Evolutionary conservation across 1,140 invertebrate genomes (phyloP).

Genomic region (Calephelis virginiensis): DNA sequence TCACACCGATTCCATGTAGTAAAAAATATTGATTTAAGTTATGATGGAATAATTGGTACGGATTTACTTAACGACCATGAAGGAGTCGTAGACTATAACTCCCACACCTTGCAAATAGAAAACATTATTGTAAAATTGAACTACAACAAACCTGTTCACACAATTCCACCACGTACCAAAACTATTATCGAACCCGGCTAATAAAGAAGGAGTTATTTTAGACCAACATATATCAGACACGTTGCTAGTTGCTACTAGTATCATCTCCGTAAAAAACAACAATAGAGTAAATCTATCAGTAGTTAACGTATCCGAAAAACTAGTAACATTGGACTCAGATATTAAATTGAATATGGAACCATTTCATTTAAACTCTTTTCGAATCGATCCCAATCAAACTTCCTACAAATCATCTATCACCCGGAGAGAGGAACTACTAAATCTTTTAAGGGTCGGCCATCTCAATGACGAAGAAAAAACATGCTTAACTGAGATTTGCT

Average conservation of each 20-base stretch:
- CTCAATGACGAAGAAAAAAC: too few species aligned
- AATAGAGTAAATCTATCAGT: too few species aligned
- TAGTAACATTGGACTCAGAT: background rate
- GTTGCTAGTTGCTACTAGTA: background rate
- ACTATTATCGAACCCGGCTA: background rate
- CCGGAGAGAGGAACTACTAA: too few species aligned
- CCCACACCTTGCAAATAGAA: background rate
- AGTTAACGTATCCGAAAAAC: background rate
- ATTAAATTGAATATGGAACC: background rate
- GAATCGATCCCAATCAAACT: too few species aligned
- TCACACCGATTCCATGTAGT: background rate
- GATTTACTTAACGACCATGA: background rate
- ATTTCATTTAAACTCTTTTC: background rate
- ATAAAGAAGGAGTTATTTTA: constrained; percentile 7
- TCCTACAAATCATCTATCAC: too few species aligned
- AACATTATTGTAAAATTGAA: background rate
- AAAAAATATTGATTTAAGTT: background rate
- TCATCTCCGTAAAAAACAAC: background rate
- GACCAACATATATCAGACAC: background rate
- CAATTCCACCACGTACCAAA: background rate
- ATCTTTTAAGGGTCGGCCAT: too few species aligned
- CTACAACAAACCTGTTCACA: background rate
- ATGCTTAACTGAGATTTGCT: too few species aligned
- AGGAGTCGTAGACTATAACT: background rate
- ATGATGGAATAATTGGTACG: background rate